A percentile compares a stretch with the other conserved stretches of the same genome.
Conservation (phyloP, 2,113 vertebrate species). For the Bombycilla garrulus region DNA sequence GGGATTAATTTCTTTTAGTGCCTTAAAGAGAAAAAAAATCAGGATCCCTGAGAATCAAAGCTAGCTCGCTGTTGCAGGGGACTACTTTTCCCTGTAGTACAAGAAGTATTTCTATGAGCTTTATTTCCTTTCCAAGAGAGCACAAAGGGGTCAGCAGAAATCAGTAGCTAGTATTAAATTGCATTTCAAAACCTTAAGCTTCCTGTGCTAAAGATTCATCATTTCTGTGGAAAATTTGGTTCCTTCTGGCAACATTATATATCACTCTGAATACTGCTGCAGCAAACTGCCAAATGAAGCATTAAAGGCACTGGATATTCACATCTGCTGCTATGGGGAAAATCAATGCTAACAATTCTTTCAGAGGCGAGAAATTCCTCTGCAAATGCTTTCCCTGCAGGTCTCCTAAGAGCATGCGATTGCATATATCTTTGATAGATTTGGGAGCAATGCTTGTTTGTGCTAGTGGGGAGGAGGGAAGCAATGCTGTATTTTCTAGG, state of each 20-base stretch:
- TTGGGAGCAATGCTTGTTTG: background rate
- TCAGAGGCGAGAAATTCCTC: background rate
- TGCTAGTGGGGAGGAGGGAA: background rate
- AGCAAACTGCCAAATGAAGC: background rate
- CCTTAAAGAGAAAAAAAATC: background rate
- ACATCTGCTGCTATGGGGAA: background rate
- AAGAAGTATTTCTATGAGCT: background rate
- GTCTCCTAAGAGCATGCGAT: background rate
- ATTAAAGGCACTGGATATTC: background rate
- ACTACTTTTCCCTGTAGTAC: background rate
- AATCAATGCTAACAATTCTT: background rate
- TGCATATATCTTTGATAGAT: background rate
- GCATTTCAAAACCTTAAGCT: conserved; percentile 7
- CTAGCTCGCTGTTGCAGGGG: background rate
- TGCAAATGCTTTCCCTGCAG: background rate
- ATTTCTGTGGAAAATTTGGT: background rate
- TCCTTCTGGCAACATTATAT: background rate
- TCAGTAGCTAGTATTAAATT: background rate
- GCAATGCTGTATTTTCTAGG: background rate
- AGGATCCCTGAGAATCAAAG: background rate
- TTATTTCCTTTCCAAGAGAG: background rate
- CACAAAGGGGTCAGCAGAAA: background rate
- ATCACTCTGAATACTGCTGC: background rate
- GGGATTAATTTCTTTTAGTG: conserved; percentile 3
- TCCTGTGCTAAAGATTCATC: background rate